phyloP scores from a whole-genome alignment of 2,888 invertebrate genomes.

The Pheosia gnoma region DNA sequence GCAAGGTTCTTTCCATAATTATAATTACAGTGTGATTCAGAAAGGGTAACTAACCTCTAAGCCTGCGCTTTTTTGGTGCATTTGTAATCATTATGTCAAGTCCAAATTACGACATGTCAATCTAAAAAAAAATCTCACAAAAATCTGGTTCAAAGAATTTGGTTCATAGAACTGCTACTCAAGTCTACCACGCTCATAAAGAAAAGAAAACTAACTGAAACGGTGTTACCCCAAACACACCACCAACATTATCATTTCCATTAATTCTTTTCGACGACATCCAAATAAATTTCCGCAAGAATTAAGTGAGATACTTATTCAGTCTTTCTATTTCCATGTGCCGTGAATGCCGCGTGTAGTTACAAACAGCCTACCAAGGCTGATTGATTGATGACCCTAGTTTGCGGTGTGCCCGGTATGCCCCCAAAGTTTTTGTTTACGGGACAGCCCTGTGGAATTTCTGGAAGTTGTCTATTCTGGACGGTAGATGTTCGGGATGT shows the following conservation, averaged over 20 bases:
- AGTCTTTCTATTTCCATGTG: constrained; percentile 20
- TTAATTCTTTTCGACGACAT: not conserved
- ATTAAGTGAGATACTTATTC: constrained; percentile 18
- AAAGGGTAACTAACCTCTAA: too few species aligned
- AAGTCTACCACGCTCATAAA: too few species aligned
- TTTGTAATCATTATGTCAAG: too few species aligned
- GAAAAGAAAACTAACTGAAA: not conserved
- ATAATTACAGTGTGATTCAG: too few species aligned
- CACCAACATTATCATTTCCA: not conserved
- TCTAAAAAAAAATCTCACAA: too few species aligned
- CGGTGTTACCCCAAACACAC: not conserved
- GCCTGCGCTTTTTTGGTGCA: too few species aligned
- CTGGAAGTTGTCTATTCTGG: constrained; percentile 35
- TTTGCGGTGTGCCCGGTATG: constrained; percentile 42
- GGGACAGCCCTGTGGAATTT: constrained; percentile 37
- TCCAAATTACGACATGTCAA: too few species aligned
- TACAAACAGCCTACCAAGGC: constrained; percentile 48
- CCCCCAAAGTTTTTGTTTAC: constrained; percentile 67
- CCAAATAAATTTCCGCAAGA: constrained; percentile 10
- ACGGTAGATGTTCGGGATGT: not conserved
- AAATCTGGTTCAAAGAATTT: too few species aligned
- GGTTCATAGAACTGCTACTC: too few species aligned
- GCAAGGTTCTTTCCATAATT: too few species aligned
- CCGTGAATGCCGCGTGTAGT: constrained; percentile 24
- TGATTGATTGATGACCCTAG: constrained; percentile 68